Evolutionary conservation across 1,140 invertebrate genomes (phyloP), one percentile per base, ranked within the genome.

Genomic region (Nephotettix cincticeps): DNA sequence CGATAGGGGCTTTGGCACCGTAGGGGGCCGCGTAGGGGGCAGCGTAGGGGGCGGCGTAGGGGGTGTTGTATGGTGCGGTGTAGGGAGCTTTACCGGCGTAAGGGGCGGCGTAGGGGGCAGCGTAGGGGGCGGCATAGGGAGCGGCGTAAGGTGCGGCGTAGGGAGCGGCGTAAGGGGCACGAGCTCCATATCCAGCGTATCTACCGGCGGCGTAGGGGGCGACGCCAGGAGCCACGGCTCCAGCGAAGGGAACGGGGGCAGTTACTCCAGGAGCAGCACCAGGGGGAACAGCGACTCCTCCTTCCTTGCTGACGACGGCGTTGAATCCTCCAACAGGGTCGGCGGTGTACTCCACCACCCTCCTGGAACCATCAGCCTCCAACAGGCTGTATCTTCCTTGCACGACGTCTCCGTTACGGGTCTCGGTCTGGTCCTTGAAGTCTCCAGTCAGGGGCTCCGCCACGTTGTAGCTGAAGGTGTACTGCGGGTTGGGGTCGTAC

Each of bases 391-490:
- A 77, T 19, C 61, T 63, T 51, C 75, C 75, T 25, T 72, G 64
- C 19, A 76, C 75, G 1, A 67, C 63, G 45, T 73, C 74, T 29
- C 74, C 75, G 43, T 73, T 74, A 6, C 74, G 65, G 58, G 71
- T 63, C 58, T 81, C 80, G 72, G 76, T 76, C 73, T 80, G 79
- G 32, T 74, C 75, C 29, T 81, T 75, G 54, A 79, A 73, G 67
- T 81, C 79, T 29, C 79, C 78, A 29, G 76, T 76, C 45, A 80
- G 75, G 1, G 71, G 73, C 63, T 81, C 79, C 58, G 78, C 75
- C 4, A 81, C 79, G 25, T 74, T 76, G 73, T 81, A 81, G 70
- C 78, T 74, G 75, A 79, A 81, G 23, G 76, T 72, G 73, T 80
- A 80, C n/a, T 72, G 70, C 9, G 75, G 75, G 65, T 74, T 72